Evolutionary conservation across 2,113 vertebrate genomes (phyloP).

Genomic region (Lota lota): DNA sequence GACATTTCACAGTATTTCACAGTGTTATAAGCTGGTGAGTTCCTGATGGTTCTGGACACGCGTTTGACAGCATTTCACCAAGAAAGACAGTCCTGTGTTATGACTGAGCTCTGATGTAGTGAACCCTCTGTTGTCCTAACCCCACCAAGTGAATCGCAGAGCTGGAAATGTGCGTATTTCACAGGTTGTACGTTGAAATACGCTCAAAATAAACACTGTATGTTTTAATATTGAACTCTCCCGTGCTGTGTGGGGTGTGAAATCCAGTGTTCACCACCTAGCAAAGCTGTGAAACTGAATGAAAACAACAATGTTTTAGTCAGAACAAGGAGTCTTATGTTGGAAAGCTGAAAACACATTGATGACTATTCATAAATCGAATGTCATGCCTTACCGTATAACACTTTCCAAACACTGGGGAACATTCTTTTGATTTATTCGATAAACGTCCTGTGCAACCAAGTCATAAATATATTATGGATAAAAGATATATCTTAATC

Average conservation of each 20-base stretch:
- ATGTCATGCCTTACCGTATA: conserved; percentile 17
- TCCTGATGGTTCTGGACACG: too few species aligned
- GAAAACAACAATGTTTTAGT: neutral
- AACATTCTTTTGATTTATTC: conserved; percentile 22
- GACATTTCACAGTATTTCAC: too few species aligned
- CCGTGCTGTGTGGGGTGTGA: conserved; percentile 34
- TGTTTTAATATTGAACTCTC: conserved; percentile 20
- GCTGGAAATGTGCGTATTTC: neutral
- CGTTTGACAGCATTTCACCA: too few species aligned
- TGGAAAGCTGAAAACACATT: conserved; percentile 15
- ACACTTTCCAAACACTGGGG: conserved; percentile 23
- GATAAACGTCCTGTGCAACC: conserved; percentile 22
- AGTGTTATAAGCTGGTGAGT: too few species aligned
- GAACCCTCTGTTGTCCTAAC: too few species aligned
- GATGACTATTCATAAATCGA: conserved; percentile 42
- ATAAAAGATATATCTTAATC: conserved; percentile 22
- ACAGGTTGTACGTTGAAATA: conserved; percentile 9
- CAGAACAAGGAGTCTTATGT: conserved; percentile 19
- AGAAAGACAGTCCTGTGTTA: too few species aligned
- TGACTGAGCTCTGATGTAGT: too few species aligned
- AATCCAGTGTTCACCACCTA: conserved; percentile 9
- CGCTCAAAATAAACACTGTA: conserved; percentile 28
- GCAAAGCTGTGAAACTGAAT: neutral
- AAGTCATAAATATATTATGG: conserved; percentile 10
- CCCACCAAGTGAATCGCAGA: too few species aligned